Percentiles rank a stretch among this genome's conserved stretches.
Conservation (phyloP, 2,797 vertebrate genomes). For the Tenualosa thibaudeaui region DNA sequence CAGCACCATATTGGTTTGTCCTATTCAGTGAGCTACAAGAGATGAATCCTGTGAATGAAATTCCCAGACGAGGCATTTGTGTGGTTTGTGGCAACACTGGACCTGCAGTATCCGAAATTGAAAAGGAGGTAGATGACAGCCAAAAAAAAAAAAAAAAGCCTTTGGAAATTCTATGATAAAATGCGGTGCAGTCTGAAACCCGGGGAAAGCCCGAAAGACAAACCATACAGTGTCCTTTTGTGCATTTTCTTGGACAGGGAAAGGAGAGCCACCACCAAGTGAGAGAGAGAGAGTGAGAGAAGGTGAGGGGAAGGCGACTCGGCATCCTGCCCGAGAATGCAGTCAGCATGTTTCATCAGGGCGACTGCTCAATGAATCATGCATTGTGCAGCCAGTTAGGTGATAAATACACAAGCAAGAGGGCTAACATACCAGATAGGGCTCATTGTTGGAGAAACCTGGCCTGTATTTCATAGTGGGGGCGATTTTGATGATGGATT, state of each 20-base stretch:
- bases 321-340: slow-evolving; percentile 61
- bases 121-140: background rate
- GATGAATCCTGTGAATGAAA: background rate
- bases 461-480: slow-evolving; percentile 69
- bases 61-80: background rate
- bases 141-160: background rate
- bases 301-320: slow-evolving; percentile 27
- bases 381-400: slow-evolving; percentile 65
- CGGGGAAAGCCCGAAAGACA: slow-evolving; percentile 46
- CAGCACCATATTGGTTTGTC: slow-evolving; percentile 10
- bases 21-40: background rate
- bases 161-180: background rate
- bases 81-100: background rate
- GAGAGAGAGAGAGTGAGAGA: slow-evolving; percentile 43
- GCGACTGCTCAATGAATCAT: slow-evolving; percentile 73
- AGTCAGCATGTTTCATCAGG: slow-evolving; percentile 71
- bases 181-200: slow-evolving; percentile 31
- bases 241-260: background rate
- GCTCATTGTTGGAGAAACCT: slow-evolving; percentile 67
- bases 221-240: slow-evolving; percentile 34
- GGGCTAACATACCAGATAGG: slow-evolving; percentile 76
- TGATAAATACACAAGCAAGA: slow-evolving; percentile 78
- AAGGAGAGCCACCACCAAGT: slow-evolving; percentile 37
- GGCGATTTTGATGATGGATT: slow-evolving; percentile 75
- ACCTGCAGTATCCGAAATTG: slow-evolving; percentile 6